phyloP scores from a whole-genome alignment of 2,888 invertebrate genomes.

The Carabus problematicus region DNA sequence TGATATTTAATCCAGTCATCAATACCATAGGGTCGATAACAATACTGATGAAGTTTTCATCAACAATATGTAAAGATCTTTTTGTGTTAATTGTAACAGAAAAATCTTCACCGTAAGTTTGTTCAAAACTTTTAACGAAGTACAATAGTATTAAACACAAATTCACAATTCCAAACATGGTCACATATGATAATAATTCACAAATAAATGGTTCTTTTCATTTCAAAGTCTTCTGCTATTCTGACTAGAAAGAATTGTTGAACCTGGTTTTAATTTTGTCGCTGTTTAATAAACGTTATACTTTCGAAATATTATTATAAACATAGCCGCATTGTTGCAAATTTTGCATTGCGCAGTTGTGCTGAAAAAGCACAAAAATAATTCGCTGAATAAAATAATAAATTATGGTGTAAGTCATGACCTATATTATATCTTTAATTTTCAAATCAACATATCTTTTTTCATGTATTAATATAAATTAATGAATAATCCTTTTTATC shows the following conservation, averaged over 20 bases:
- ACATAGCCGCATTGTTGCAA: not conserved
- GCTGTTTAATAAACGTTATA: not conserved
- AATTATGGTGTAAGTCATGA: not conserved
- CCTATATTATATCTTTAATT: conserved; percentile 1
- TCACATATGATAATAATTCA: not conserved
- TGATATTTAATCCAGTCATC: conserved; percentile 59
- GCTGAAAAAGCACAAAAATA: not conserved
- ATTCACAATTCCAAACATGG: not conserved
- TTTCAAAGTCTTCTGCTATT: too few species aligned
- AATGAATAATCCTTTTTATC: not conserved
- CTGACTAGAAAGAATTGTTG: not conserved
- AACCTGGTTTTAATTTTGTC: not conserved
- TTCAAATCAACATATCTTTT: too few species aligned
- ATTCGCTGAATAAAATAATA: not conserved
- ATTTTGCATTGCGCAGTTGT: not conserved
- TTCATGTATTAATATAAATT: not conserved
- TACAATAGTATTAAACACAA: not conserved
- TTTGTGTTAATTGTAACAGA: conserved; percentile 67
- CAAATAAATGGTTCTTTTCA: not conserved
- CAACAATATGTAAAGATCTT: conserved; percentile 69
- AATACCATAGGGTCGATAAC: conserved; percentile 74
- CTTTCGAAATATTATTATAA: not conserved
- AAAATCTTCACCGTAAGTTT: conserved; percentile 59
- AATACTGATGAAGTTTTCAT: conserved; percentile 76
- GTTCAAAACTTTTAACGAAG: conserved; percentile 24